These are phyloP conservation scores for Athripsodes cinereus DNA, from an alignment of 2,888 invertebrate genomes.

Conservation along the genomic window DNA sequence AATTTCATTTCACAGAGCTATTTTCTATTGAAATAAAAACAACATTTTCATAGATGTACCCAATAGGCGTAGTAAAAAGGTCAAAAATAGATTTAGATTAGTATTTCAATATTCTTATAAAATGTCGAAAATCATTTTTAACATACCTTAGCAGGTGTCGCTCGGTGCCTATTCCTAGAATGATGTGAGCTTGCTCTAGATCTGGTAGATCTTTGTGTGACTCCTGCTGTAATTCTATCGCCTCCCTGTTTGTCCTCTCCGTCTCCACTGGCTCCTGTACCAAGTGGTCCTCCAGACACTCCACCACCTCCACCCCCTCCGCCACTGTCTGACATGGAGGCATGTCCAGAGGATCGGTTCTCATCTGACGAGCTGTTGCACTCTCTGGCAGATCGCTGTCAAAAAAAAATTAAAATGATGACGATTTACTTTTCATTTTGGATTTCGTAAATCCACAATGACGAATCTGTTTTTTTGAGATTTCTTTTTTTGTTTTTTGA, in stretches of 20 bases:
- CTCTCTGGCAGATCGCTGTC: constrained; percentile 59
- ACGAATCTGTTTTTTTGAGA: too few species aligned
- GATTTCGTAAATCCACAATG: too few species aligned
- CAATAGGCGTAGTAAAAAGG: too few species aligned
- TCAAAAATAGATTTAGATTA: too few species aligned
- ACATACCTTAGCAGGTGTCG: constrained; percentile 57
- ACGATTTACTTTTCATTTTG: too few species aligned
- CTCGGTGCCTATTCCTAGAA: constrained; percentile 56
- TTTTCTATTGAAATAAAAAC: too few species aligned
- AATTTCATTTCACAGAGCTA: too few species aligned
- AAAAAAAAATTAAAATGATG: constrained; percentile 18
- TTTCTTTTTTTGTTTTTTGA: too few species aligned
- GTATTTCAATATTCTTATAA: too few species aligned
- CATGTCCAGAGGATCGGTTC: constrained; percentile 87
- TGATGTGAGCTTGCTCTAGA: constrained; percentile 58
- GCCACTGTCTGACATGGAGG: constrained; percentile 90
- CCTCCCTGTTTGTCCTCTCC: constrained; percentile 53
- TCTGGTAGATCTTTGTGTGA: constrained; percentile 57
- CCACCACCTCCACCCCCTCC: constrained; percentile 55
- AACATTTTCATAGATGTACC: too few species aligned
- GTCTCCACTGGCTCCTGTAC: constrained; percentile 44
- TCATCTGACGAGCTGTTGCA: constrained; percentile 84
- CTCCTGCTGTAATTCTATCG: constrained; percentile 59
- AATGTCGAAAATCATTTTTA: too few species aligned
- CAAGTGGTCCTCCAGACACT: constrained; percentile 49